phyloP scores from a whole-genome alignment of 2,797 vertebrate species.

The Anguilla marmorata region DNA sequence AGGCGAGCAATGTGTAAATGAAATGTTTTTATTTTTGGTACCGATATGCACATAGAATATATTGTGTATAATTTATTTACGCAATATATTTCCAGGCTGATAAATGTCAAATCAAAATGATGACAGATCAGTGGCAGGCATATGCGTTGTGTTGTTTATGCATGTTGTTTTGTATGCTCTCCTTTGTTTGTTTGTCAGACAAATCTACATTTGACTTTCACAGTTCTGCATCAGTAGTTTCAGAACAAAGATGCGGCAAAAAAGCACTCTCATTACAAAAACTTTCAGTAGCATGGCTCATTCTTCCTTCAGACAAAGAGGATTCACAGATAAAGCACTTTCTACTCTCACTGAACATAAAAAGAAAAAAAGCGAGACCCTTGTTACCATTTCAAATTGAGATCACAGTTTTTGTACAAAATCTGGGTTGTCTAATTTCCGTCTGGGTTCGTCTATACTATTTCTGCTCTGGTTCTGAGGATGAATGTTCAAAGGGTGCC shows the following conservation, averaged over 20 bases:
- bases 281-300: neutral
- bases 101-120: neutral
- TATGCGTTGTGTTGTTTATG: neutral
- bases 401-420: constrained; percentile 3
- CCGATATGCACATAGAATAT: neutral
- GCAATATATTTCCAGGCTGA: neutral
- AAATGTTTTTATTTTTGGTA: neutral
- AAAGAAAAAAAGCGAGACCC: neutral
- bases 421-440: neutral
- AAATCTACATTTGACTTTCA: neutral
- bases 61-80: neutral
- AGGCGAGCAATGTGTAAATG: neutral
- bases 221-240: neutral
- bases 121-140: neutral
- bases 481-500: neutral
- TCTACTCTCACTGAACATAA: neutral
- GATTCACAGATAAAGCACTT: neutral
- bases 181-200: constrained; percentile 1
- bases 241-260: neutral
- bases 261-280: neutral
- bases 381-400: neutral
- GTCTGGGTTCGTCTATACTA: neutral
- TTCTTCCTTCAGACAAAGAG: neutral
- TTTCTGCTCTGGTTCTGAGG: neutral
- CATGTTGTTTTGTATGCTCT: neutral